Percentiles rank a stretch among this genome's conserved stretches.
These are phyloP conservation scores for Gallirallus australis DNA, from an alignment of 2,797 vertebrate genomes.

Conservation along the genomic window DNA sequence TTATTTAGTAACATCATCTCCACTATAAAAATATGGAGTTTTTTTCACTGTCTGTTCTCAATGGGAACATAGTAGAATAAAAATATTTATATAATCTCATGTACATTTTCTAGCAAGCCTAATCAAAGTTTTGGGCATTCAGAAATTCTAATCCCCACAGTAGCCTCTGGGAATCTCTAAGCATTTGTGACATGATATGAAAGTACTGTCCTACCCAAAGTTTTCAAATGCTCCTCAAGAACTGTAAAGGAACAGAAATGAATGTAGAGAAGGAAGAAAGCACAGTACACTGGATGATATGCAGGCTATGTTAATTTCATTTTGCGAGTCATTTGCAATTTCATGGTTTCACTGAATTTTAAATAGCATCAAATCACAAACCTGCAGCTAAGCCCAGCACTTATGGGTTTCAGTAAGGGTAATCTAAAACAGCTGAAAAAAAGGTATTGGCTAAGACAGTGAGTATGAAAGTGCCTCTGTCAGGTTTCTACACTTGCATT, in stretches of 20 bases:
- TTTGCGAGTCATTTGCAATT: not conserved
- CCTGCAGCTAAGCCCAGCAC: not conserved
- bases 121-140: not conserved
- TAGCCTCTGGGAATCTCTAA: not conserved
- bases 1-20: not conserved
- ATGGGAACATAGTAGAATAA: not conserved
- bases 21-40: not conserved
- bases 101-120: not conserved
- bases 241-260: not conserved
- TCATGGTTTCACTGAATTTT: slow-evolving; percentile 47
- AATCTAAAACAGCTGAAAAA: slow-evolving; percentile 41
- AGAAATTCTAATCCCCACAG: not conserved
- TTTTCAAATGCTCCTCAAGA: not conserved
- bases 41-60: not conserved
- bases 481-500: not conserved
- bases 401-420: not conserved
- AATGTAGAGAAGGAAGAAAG: not conserved
- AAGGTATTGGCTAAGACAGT: not conserved
- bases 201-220: not conserved
- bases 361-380: slow-evolving; percentile 30
- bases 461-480: not conserved
- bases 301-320: not conserved
- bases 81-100: not conserved
- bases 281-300: not conserved
- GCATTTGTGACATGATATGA: not conserved